These are phyloP conservation scores for Ceyx erithaca DNA, from an alignment of 2,797 vertebrate species.

Conservation along the genomic window DNA sequence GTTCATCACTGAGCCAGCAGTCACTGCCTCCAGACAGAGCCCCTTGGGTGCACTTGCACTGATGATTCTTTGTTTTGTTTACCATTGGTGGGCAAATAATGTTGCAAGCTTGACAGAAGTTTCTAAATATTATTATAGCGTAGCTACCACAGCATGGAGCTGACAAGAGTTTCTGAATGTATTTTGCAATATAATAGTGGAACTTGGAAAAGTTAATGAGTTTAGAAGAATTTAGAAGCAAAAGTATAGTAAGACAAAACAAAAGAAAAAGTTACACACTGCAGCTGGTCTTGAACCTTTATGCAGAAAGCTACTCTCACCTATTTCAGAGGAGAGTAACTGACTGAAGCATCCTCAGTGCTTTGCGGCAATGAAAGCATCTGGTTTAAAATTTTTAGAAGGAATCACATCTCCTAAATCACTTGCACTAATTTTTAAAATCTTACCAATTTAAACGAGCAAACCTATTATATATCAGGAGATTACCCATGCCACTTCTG, in stretches of 20 bases:
- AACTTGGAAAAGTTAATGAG: not conserved
- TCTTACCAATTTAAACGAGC: not conserved
- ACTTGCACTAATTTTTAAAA: not conserved
- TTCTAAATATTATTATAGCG: not conserved
- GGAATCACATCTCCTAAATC: not conserved
- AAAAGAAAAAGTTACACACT: not conserved
- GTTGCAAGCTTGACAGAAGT: not conserved
- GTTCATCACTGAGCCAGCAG: not conserved
- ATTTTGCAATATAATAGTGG: not conserved
- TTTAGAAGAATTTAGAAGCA: not conserved
- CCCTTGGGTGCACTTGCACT: fast-evolving
- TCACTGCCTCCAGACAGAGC: not conserved
- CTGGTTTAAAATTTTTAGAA: not conserved
- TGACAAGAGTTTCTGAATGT: not conserved
- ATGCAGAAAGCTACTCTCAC: not conserved
- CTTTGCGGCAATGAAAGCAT: not conserved
- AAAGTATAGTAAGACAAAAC: not conserved
- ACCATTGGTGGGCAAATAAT: not conserved
- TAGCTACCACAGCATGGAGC: not conserved
- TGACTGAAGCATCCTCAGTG: not conserved
- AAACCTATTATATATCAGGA: not conserved
- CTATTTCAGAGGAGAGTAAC: not conserved
- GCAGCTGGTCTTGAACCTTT: not conserved
- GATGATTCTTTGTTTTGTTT: not conserved
- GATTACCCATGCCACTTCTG: not conserved